A percentile compares a stretch with the other conserved stretches of the same genome.
phyloP scores from a whole-genome alignment of 2,888 invertebrate species.

The Bellardia pandia region DNA sequence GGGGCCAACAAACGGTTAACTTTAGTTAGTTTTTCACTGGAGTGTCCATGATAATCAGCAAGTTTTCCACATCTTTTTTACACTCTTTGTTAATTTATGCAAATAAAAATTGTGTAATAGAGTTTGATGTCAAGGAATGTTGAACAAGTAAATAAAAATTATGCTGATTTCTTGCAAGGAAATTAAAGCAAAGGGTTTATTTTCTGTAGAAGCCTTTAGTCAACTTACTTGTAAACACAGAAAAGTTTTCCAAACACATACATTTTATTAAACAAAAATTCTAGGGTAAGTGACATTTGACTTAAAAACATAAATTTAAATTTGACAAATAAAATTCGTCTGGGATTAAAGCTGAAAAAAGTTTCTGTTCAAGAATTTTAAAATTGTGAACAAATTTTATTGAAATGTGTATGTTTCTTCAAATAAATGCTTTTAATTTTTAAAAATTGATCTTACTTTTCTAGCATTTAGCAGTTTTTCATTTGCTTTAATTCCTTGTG shows the following conservation, averaged over 20 bases:
- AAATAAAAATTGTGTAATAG: conserved; percentile 47
- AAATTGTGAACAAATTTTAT: background rate
- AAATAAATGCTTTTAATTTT: too few relatives aligned
- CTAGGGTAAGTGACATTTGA: background rate
- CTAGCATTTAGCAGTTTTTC: background rate
- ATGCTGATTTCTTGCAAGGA: background rate
- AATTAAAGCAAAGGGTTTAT: background rate
- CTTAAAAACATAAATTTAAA: background rate
- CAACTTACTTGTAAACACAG: background rate
- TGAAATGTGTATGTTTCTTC: background rate
- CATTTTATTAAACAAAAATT: background rate
- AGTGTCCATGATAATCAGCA: conserved; percentile 61
- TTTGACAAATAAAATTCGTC: background rate
- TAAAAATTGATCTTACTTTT: too few relatives aligned
- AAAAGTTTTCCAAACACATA: background rate
- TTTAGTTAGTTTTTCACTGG: conserved; percentile 31
- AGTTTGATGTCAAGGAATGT: conserved; percentile 61
- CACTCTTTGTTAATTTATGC: conserved; percentile 13
- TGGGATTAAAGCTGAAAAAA: background rate
- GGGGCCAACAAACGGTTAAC: conserved; percentile 65
- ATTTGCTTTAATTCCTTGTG: background rate
- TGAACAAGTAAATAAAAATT: conserved; percentile 1
- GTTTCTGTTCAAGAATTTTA: background rate
- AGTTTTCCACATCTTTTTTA: background rate
- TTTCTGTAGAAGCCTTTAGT: too few relatives aligned